Evolutionary conservation across 1,140 invertebrate species (phyloP).

Genomic region (Asbolus verrucosus): DNA sequence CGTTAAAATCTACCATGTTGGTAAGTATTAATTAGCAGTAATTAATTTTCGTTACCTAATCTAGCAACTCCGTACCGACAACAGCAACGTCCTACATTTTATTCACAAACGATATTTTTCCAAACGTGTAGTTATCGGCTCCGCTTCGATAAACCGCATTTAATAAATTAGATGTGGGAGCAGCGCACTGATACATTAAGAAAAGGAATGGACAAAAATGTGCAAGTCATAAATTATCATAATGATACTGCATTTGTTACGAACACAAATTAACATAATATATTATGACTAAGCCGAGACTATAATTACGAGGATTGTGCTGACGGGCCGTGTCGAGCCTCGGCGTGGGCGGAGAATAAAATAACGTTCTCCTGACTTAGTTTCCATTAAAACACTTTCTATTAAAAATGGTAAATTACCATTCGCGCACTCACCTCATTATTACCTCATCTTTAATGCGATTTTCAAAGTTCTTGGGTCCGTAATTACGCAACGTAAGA

Average conservation of each 20-base stretch:
- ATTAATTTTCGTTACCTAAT: too few species aligned
- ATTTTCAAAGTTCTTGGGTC: conserved; percentile 21
- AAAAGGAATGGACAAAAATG: conserved; percentile 45
- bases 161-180: conserved; percentile 4
- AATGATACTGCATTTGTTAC: conserved; percentile 55
- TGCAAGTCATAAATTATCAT: conserved; percentile 58
- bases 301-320: conserved; percentile 58
- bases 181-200: background rate
- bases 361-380: conserved; percentile 29
- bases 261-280: conserved; percentile 60
- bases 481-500: conserved; percentile 32
- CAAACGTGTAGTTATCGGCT: background rate
- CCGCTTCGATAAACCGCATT: background rate
- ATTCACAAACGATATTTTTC: too few species aligned
- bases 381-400: conserved; percentile 36
- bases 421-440: conserved; percentile 33
- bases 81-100: too few species aligned
- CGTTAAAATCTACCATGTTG: too few species aligned
- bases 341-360: conserved; percentile 28
- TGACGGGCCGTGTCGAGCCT: conserved; percentile 51
- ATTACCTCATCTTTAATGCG: conserved; percentile 35
- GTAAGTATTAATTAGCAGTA: too few species aligned
- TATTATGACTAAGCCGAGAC: conserved; percentile 59
- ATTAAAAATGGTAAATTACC: conserved; percentile 34
- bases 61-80: too few species aligned